Evolutionary conservation across 2,797 vertebrate species (phyloP).

Genomic region (Lepus townsendii): DNA sequence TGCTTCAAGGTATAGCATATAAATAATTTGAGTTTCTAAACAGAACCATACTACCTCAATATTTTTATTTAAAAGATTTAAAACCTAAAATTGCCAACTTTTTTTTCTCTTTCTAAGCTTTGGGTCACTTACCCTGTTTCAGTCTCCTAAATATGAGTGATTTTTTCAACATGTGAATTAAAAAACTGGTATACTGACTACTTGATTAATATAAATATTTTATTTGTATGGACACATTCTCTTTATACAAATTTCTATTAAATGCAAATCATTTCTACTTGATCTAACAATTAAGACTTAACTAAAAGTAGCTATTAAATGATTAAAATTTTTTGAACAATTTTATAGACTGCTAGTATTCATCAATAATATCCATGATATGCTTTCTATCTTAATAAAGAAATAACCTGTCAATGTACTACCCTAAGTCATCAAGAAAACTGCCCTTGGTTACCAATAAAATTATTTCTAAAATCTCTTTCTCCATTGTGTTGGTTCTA

Average conservation of each 20-base stretch:
- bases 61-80: conserved; percentile 60
- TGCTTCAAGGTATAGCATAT: conserved; percentile 67
- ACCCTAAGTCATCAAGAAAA: background rate
- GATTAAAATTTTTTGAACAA: background rate
- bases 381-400: conserved; percentile 37
- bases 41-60: conserved; percentile 32
- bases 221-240: conserved; percentile 11
- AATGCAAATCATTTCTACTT: conserved; percentile 42
- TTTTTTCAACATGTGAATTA: conserved; percentile 16
- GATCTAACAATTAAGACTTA: background rate
- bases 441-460: background rate
- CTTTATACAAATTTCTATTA: conserved; percentile 37
- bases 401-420: background rate
- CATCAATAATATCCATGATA: conserved; percentile 10
- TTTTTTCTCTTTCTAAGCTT: conserved; percentile 4
- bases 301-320: conserved; percentile 19
- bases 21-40: conserved; percentile 72
- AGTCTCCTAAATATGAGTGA: background rate
- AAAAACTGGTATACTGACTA: background rate
- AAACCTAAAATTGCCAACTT: conserved; percentile 47
- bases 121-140: background rate
- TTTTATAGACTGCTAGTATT: conserved; percentile 47
- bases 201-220: conserved; percentile 32
- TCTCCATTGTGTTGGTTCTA: background rate
- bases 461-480: background rate